Evolutionary conservation across 2,888 invertebrate genomes (phyloP), one percentile per base, ranked within the genome.

Genomic region (Nymphalis urticae): DNA sequence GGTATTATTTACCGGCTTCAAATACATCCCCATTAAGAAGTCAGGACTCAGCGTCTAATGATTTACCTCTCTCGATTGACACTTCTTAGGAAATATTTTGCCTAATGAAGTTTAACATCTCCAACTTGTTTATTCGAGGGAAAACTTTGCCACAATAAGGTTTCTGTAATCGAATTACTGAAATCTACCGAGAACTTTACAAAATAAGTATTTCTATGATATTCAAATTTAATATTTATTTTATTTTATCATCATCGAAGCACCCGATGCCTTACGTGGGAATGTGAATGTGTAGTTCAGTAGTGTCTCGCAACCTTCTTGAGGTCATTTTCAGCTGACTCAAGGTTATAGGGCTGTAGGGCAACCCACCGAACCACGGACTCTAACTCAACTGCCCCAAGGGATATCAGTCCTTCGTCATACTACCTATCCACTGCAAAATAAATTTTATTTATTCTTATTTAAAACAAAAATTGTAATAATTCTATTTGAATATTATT

Each of bases 51-150:
- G 9, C 48, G 24, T 47, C 21, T 48, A 61, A 61, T 24, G 48
- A 27, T 36, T 21, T 62, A 51, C 42, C 36, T 51, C 32, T 36
- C 53, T 24, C 50, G 42, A 53, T 63, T 63, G 36, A 63, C 32
- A 32, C 53, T 63, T 53, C 27, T 50, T 36, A 54, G 36, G 42
- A 53, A 63, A 63, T 53, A 63, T 53, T 63, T 42, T 42, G 53
- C 42, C 62, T 53, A 54, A 69, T 66, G 62, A 59, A 66, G 69
- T 48, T 47, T 59, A 66, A 53, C 66, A 48, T 32, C 51, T 62
- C 21, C 54, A 61, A 48, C 62, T 66, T 66, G 66, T 66, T 65
- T 62, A 65, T 66, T 69, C 66, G 59, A 62, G 58, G 36, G 24
- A 36, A 42, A 63, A 63, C 53, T 63, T 63, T 54, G 42, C 53